Evolutionary conservation across 2,888 invertebrate genomes (phyloP), one percentile per base, ranked within the genome.

Genomic region (Galerucella nymphaeae): DNA sequence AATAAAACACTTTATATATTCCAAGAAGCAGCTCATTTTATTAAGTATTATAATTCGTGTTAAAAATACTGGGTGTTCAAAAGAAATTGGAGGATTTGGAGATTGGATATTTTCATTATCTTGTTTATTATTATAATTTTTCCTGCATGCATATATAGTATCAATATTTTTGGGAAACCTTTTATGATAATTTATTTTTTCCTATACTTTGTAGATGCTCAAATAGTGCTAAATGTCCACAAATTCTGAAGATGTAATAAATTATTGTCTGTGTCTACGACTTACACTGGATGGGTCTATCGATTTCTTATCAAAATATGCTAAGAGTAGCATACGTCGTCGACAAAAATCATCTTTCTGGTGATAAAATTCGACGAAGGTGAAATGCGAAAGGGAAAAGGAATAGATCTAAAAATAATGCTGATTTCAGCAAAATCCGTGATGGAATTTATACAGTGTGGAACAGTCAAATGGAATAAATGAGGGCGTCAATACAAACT

Each of bases 251-350:
- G 30, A n/a, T 59, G 59, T 38, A 38, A 13, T 10, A 18, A 59
- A 38, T 50, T 16, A 30, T 16, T 65, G 20, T 65, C 11, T 53
- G 11, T 65, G 65, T 38, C 50, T 30, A 50, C 10, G 65, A 48
- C 30, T 5, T 30, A 41, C 45, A 55, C 58, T 42, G 59, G 59
- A 45, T 41, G 48, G 62, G 55, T 70, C 38, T 42, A 73, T 73
- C 69, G 69, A 73, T 73, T 73, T 69, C 45, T 69, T 62, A 73
- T 66, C 48, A 59, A 50, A 66, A 50, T 50, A 61, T 66, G 59
- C 59, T 38, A 61, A 66, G 57, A 59, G 38, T 38, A n/a, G 59
- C 14, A 59, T 67, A 66, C 18, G 61, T 61, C 53, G 70, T 65
- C 66, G 55, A 65, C 69, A 69, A 73, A 61, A 41, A 65, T 42